phyloP scores from a whole-genome alignment of 1,140 invertebrate genomes.

The Neodiprion fabricii region DNA sequence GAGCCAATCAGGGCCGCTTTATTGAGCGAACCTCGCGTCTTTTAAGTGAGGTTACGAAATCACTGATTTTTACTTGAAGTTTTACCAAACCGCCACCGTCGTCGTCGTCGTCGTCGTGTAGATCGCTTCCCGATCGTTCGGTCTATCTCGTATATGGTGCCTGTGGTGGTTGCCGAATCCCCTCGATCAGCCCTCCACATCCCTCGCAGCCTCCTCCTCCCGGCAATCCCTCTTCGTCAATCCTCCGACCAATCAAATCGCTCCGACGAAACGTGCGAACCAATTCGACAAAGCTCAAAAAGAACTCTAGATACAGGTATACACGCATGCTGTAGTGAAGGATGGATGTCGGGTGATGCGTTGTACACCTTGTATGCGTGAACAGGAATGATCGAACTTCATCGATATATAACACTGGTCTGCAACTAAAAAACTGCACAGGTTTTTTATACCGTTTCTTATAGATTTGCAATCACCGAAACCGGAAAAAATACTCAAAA shows the following conservation, averaged over 20 bases:
- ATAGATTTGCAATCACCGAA: too few species aligned
- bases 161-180: not conserved
- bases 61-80: slow-evolving; percentile 53
- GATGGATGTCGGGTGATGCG: too few species aligned
- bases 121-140: not conserved
- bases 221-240: not conserved
- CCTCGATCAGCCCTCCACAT: not conserved
- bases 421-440: too few species aligned
- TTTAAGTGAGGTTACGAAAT: slow-evolving; percentile 47
- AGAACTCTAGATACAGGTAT: too few species aligned
- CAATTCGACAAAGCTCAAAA: too few species aligned
- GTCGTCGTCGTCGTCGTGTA: not conserved
- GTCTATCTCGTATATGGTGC: not conserved
- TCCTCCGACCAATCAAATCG: not conserved
- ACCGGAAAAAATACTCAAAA: too few species aligned
- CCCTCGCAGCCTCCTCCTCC: not conserved
- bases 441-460: too few species aligned
- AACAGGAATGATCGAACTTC: too few species aligned
- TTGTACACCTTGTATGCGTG: too few species aligned
- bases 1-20: slow-evolving; percentile 58
- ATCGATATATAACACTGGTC: too few species aligned
- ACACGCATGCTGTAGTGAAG: too few species aligned
- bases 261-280: not conserved
- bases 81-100: not conserved
- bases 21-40: slow-evolving; percentile 42